Conservation (phyloP, 1,140 invertebrate species). For the Hypothenemus hampei region DNA sequence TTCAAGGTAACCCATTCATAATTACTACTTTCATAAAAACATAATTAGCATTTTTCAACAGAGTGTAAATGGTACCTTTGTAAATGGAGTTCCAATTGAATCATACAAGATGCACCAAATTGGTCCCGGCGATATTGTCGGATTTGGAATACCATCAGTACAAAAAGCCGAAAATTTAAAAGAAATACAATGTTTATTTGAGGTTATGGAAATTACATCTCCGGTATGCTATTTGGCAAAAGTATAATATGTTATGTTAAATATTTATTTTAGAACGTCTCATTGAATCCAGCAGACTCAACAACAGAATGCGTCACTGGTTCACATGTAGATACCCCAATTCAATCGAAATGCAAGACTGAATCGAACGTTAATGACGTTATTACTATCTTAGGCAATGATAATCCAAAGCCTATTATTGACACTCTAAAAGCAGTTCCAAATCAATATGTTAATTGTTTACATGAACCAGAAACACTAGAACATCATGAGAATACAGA, state of each 20-base stretch:
- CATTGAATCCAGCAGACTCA: not conserved
- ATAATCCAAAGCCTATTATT: no score
- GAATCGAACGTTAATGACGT: not conserved
- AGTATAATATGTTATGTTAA: not conserved
- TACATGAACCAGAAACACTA: no score
- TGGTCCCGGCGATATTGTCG: conserved; percentile 9
- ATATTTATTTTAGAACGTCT: not conserved
- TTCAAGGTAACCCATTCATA: conserved; percentile 5
- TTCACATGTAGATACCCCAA: not conserved
- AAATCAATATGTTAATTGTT: no score
- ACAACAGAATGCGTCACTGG: not conserved
- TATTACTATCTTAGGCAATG: no score
- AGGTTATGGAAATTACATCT: no score
- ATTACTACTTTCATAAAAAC: not conserved
- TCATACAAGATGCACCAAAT: not conserved
- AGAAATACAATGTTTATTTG: conserved; percentile 13
- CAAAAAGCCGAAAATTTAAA: not conserved
- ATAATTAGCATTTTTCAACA: conserved; percentile 1
- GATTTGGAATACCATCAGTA: conserved; percentile 4
- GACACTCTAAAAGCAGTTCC: no score
- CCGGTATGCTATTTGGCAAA: not conserved
- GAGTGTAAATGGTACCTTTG: conserved; percentile 24
- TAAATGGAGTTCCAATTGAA: conserved; percentile 11
- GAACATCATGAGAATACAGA: no score
- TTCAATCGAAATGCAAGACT: not conserved